Evolutionary conservation across 2,888 invertebrate species (phyloP).

Genomic region (Allophyes oxyacanthae): DNA sequence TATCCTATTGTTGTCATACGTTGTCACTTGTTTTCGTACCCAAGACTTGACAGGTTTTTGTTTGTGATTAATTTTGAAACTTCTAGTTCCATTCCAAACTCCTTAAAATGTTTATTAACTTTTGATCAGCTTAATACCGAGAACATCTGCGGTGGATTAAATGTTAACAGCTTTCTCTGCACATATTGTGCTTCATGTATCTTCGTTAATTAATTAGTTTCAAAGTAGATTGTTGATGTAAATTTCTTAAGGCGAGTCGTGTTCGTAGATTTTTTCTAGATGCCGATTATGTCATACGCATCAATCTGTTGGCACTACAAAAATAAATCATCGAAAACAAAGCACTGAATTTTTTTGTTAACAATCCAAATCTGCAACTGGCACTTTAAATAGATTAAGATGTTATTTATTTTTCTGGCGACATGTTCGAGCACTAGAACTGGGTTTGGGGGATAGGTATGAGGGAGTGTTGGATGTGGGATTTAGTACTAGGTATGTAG

Average conservation of each 20-base stretch:
- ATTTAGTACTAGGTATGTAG: conserved; percentile 42
- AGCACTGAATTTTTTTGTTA: conserved; percentile 73
- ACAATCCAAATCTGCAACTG: conserved; percentile 72
- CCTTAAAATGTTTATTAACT: conserved; percentile 7
- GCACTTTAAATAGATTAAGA: conserved; percentile 62
- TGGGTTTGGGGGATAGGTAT: conserved; percentile 38
- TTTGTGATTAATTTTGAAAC: conserved; percentile 1
- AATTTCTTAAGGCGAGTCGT: conserved; percentile 15
- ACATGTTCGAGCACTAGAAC: conserved; percentile 63
- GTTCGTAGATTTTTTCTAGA: conserved; percentile 38
- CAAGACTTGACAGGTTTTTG: not conserved
- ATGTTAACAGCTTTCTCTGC: conserved; percentile 18
- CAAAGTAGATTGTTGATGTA: conserved; percentile 20
- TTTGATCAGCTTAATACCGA: conserved; percentile 9
- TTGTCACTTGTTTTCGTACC: conserved; percentile 8
- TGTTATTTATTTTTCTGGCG: conserved; percentile 56
- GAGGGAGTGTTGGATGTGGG: conserved; percentile 38
- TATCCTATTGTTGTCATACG: conserved; percentile 27
- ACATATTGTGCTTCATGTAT: conserved; percentile 7
- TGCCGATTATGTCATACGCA: conserved; percentile 65
- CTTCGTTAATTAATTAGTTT: conserved; percentile 30
- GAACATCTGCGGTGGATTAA: conserved; percentile 9
- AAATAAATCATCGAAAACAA: conserved; percentile 72
- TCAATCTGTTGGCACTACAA: conserved; percentile 71
- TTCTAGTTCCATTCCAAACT: conserved; percentile 7